Conservation (phyloP, 2,797 vertebrate species). For the Lacerta bilineata region DNA sequence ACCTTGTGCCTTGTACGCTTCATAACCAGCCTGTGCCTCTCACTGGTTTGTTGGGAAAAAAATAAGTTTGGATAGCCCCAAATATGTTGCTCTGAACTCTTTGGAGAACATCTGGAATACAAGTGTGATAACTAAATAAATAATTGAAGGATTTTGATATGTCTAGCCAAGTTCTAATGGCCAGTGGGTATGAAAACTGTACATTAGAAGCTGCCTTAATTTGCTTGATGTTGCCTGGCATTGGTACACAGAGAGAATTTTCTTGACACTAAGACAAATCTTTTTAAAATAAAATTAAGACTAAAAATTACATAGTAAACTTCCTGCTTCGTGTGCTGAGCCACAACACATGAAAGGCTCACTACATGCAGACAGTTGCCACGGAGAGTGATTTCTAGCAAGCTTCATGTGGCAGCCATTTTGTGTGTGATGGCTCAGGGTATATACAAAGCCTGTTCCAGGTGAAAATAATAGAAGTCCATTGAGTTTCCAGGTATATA, state of each 20-base stretch:
- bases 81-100: not conserved
- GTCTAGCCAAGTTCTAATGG: not conserved
- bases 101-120: not conserved
- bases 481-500: not conserved
- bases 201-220: not conserved
- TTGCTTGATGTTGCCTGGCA: not conserved
- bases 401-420: not conserved
- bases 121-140: not conserved
- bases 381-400: not conserved
- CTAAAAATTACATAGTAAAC: not conserved
- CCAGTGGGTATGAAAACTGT: not conserved
- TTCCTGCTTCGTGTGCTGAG: not conserved
- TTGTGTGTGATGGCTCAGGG: not conserved
- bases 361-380: not conserved
- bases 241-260: not conserved
- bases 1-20: not conserved
- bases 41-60: too few species aligned
- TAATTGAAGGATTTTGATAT: not conserved
- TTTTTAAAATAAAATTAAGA: not conserved
- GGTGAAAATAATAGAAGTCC: not conserved
- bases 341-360: not conserved
- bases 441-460: not conserved
- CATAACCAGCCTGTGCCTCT: not conserved
- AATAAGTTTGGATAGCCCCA: not conserved
- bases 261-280: not conserved